These are phyloP conservation scores for Ametastegia equiseti DNA, from an alignment of 2,888 invertebrate species.

Conservation along the genomic window DNA sequence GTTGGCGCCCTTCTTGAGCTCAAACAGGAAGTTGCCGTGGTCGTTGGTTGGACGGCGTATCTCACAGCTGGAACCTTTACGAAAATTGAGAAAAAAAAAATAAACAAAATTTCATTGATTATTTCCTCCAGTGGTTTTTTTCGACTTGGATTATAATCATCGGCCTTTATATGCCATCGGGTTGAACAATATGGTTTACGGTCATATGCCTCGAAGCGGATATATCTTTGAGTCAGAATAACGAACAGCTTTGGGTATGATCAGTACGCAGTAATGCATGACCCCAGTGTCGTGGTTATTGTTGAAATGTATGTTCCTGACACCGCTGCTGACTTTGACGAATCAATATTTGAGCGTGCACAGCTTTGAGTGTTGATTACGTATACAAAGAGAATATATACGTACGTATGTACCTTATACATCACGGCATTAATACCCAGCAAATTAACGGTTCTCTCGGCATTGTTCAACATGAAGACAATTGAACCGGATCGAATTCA, in stretches of 20 bases:
- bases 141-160: neutral
- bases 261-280: too few species aligned
- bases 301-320: conserved; percentile 14
- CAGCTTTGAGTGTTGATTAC: neutral
- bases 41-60: conserved; percentile 77
- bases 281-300: neutral
- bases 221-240: too few species aligned
- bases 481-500: neutral
- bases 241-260: too few species aligned
- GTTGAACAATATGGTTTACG: too few species aligned
- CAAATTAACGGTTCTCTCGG: neutral
- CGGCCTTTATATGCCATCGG: conserved; percentile 1
- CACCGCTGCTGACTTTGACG: neutral
- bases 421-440: neutral
- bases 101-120: neutral
- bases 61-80: conserved; percentile 77
- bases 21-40: conserved; percentile 78
- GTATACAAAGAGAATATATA: neutral
- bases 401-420: neutral
- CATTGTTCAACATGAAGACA: neutral
- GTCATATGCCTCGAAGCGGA: too few species aligned
- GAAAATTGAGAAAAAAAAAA: neutral
- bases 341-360: conserved; percentile 20
- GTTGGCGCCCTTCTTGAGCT: conserved; percentile 72
- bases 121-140: neutral